Percentiles rank a stretch among this genome's conserved stretches.
Evolutionary conservation across 1,140 invertebrate genomes (phyloP).

Genomic region (Ctenoplectra terminalis): DNA sequence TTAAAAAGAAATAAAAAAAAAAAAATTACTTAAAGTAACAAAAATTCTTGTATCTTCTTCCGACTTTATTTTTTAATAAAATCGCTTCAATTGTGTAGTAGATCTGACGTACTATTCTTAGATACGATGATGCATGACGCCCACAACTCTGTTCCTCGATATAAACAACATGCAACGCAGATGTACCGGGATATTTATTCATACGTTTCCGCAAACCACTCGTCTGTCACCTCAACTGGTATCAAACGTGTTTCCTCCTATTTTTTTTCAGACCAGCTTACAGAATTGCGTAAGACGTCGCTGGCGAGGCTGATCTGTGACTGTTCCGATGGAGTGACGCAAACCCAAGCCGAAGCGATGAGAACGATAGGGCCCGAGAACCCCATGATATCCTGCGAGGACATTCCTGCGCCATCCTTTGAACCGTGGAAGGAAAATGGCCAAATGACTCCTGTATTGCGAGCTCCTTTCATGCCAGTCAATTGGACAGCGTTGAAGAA

Average conservation of each 20-base stretch:
- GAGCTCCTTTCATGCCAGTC: neutral
- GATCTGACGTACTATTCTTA: neutral
- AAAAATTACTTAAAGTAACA: neutral
- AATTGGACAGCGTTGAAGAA: constrained; percentile 60
- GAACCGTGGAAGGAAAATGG: constrained; percentile 84
- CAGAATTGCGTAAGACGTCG: constrained; percentile 92
- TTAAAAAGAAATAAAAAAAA: no score
- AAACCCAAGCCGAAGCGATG: constrained; percentile 92
- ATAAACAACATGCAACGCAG: neutral
- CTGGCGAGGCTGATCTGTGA: constrained; percentile 95
- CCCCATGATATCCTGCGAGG: constrained; percentile 85
- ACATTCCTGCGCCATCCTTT: constrained; percentile 85
- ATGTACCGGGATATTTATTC: neutral
- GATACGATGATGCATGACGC: no score
- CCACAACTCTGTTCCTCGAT: no score
- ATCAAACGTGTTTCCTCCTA: neutral
- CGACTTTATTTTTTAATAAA: neutral
- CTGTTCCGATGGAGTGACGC: constrained; percentile 90
- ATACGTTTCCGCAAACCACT: neutral
- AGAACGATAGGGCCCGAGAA: constrained; percentile 84
- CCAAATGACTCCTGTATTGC: neutral
- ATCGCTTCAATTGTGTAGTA: neutral
- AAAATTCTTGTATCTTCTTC: neutral
- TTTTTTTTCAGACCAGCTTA: constrained; percentile 88
- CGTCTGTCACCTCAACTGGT: neutral